Evolutionary conservation across 1,140 invertebrate species (phyloP).

Genomic region (Brachionus angularis): DNA sequence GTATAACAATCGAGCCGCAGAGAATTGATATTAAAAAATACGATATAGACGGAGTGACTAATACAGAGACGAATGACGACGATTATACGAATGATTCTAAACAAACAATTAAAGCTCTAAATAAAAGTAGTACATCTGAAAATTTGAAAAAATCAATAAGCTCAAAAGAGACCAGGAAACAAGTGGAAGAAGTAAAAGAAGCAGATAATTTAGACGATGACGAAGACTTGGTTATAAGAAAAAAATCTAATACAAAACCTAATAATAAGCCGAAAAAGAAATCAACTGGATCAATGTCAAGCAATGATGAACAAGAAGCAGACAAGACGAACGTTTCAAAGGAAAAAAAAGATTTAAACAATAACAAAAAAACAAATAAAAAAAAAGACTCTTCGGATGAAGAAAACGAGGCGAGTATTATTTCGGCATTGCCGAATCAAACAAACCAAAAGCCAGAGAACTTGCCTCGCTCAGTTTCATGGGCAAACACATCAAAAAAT

Average conservation of each 20-base stretch:
- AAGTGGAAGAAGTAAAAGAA: too few species aligned
- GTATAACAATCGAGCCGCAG: conserved; percentile 14
- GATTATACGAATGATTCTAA: background rate
- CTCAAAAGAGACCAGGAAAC: background rate
- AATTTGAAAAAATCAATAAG: background rate
- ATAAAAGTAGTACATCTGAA: background rate
- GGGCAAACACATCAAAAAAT: background rate
- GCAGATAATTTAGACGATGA: background rate
- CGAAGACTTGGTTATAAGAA: background rate
- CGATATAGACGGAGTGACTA: conserved; percentile 8
- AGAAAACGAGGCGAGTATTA: too few species aligned
- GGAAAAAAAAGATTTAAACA: too few species aligned
- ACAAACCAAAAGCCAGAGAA: too few species aligned
- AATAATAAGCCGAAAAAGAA: background rate
- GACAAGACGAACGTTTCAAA: too few species aligned
- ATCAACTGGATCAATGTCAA: too few species aligned
- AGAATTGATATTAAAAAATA: conserved; percentile 11
- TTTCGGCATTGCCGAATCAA: too few species aligned
- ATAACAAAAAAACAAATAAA: too few species aligned
- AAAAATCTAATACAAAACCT: background rate
- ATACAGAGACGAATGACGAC: conserved; percentile 1
- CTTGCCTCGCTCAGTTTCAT: background rate
- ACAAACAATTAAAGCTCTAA: too few species aligned
- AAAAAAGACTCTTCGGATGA: too few species aligned
- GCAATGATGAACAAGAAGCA: too few species aligned